Evolutionary conservation across 2,113 vertebrate genomes (phyloP), one percentile per base, ranked within the genome.

Genomic region (Vulpes vulpes): DNA sequence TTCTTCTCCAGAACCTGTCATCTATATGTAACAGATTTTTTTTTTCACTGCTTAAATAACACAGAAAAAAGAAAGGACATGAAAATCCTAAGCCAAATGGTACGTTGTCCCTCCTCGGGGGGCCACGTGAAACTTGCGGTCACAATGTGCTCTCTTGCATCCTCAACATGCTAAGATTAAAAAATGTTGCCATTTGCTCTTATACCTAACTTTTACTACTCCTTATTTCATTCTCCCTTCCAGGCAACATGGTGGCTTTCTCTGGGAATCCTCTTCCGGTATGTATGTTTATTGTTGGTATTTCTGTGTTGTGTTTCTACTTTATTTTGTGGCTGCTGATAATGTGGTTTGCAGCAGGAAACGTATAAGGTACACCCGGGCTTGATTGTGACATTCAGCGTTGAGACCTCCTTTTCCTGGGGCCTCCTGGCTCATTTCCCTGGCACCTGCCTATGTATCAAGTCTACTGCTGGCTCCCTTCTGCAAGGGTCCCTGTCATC

Each of bases 1-100:
- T 94, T 91, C 74, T 84, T 89, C 81, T 92, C 64, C 65, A 76
- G 65, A 97, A 86, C 8, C 38, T 89, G 49, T 65, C 86, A 89
- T 64, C 49, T 32, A 23, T 90, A 71, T 78, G 88, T 81, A 91
- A 83, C 30, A 88, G 51, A 60, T 88, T 59, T 71, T 86, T 91
- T 91, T 93, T 82, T 79, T 38, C 30, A 86, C 23, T 19, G 11
- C 60, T 81, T 82, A 93, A 97, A 91, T 32, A 73, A 81, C 78
- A 67, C 3, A 20, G 14, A n/a, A 85, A 96, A 91, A 91, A 17
- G 12, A 55, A 95, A 85, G 22, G 49, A 79, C 27, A 67, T 43
- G 78, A 79, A 96, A 73, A 86, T 67, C 38, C 32, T 15, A 73
- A 69, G n/a, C 35, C 69, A 83, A 49, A 15, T 43, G 30, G 43